phyloP scores from a whole-genome alignment of 2,113 vertebrate species.

The Vidua chalybeata region DNA sequence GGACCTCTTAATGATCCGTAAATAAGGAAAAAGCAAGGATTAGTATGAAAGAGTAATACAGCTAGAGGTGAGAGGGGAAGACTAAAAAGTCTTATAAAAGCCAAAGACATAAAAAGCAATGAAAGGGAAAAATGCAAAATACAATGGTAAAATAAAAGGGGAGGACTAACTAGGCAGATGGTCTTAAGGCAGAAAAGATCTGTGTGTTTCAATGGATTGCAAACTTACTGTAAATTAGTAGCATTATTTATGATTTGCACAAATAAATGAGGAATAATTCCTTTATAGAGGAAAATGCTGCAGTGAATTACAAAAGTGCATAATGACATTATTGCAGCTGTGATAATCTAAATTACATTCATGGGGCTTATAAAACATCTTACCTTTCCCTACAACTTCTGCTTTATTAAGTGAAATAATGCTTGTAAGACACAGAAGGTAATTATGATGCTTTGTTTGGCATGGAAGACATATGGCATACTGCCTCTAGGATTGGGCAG shows the following conservation, averaged over 20 bases:
- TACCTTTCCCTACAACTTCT: constrained; percentile 15
- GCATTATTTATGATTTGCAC: neutral
- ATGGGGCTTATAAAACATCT: constrained; percentile 18
- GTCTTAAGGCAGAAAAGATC: neutral
- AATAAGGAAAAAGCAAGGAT: neutral
- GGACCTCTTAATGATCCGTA: neutral
- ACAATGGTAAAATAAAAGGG: neutral
- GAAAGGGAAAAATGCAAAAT: neutral
- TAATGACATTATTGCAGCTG: constrained; percentile 13
- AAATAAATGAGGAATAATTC: constrained; percentile 15
- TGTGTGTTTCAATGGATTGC: neutral
- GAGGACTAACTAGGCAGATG: neutral
- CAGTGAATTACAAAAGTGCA: neutral
- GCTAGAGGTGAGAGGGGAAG: neutral
- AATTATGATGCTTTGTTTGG: constrained; percentile 42
- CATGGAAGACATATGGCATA: constrained; percentile 3
- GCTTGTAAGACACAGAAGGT: constrained; percentile 20
- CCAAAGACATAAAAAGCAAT: neutral
- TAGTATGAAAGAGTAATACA: neutral
- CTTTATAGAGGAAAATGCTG: constrained; percentile 2
- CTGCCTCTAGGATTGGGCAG: neutral
- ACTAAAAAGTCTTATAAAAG: neutral
- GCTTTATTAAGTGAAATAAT: constrained; percentile 28
- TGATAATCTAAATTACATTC: constrained; percentile 43
- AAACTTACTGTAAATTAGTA: neutral